These are phyloP conservation scores for Hylaea fasciaria DNA, from an alignment of 2,888 invertebrate species.

Conservation along the genomic window DNA sequence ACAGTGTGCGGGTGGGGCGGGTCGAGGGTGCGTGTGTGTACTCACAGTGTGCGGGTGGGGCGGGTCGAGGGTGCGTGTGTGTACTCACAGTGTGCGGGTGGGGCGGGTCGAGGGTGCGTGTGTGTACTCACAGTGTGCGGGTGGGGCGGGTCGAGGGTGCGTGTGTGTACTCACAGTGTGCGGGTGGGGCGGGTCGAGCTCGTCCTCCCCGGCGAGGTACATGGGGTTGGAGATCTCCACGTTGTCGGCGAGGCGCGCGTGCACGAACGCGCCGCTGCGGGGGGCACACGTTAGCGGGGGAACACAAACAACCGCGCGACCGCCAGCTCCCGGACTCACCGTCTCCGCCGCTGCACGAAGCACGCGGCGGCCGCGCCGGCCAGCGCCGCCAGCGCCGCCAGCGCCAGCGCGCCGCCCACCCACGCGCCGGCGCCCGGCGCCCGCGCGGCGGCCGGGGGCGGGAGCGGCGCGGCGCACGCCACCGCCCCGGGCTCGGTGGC, in stretches of 20 bases:
- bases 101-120: too few species aligned
- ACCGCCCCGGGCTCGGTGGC: slow-evolving; percentile 61
- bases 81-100: too few species aligned
- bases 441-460: slow-evolving; percentile 50
- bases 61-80: too few species aligned
- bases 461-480: slow-evolving; percentile 65
- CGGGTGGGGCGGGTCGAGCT: slow-evolving; percentile 56
- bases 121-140: too few species aligned
- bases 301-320: not conserved
- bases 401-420: slow-evolving; percentile 56
- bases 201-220: slow-evolving; percentile 90
- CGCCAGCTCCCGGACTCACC: slow-evolving; percentile 54
- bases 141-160: too few species aligned
- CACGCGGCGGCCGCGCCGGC: slow-evolving; percentile 59
- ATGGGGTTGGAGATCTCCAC: slow-evolving; percentile 95
- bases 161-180: slow-evolving; percentile 34
- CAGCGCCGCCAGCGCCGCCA: slow-evolving; percentile 58
- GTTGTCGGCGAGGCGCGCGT: slow-evolving; percentile 92
- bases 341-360: slow-evolving; percentile 62
- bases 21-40: too few species aligned
- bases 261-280: slow-evolving; percentile 88
- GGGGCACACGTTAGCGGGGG: not conserved
- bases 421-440: slow-evolving; percentile 55
- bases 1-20: too few species aligned
- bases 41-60: too few species aligned